A percentile compares a stretch with the other conserved stretches of the same genome.
These are phyloP conservation scores for Conus betulinus DNA, from an alignment of 1,140 invertebrate genomes.

Conservation along the genomic window DNA sequence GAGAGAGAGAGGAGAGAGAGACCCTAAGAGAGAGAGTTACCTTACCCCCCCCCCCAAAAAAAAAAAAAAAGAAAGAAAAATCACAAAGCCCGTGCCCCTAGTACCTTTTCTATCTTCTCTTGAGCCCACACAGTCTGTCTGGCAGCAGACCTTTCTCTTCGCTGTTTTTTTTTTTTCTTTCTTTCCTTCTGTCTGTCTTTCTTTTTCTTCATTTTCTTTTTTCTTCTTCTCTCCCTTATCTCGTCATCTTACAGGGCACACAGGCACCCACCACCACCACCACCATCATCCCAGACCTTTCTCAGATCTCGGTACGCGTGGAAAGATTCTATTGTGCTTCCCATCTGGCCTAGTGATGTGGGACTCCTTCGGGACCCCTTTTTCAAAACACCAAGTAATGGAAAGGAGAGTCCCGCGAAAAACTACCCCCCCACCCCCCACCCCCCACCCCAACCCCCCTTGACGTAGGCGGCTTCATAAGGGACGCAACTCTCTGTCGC, in stretches of 20 bases:
- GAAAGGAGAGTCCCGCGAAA: not conserved
- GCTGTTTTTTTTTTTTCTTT: too few relatives aligned
- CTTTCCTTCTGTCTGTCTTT: not conserved
- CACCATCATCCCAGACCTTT: not conserved
- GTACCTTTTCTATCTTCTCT: too few relatives aligned
- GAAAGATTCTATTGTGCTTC: not conserved
- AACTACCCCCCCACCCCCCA: not conserved
- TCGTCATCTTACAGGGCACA: not conserved
- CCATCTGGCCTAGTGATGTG: not conserved
- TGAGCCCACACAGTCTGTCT: too few relatives aligned
- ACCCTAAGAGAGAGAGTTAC: too few relatives aligned
- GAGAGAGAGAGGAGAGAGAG: too few relatives aligned
- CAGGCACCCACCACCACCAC: not conserved
- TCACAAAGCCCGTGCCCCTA: too few relatives aligned
- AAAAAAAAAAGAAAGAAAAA: too few relatives aligned
- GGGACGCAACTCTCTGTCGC: not conserved
- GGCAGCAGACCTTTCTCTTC: too few relatives aligned
- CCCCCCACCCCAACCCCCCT: not conserved
- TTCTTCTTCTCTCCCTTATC: too few relatives aligned
- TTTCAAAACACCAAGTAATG: conserved; percentile 9
- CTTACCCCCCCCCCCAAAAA: too few relatives aligned
- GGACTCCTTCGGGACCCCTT: not conserved
- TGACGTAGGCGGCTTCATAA: not conserved
- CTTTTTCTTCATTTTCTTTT: too few relatives aligned
- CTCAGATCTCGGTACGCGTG: not conserved